These are phyloP conservation scores for Paradisaea rubra DNA, from an alignment of 2,113 vertebrate species.

Conservation along the genomic window DNA sequence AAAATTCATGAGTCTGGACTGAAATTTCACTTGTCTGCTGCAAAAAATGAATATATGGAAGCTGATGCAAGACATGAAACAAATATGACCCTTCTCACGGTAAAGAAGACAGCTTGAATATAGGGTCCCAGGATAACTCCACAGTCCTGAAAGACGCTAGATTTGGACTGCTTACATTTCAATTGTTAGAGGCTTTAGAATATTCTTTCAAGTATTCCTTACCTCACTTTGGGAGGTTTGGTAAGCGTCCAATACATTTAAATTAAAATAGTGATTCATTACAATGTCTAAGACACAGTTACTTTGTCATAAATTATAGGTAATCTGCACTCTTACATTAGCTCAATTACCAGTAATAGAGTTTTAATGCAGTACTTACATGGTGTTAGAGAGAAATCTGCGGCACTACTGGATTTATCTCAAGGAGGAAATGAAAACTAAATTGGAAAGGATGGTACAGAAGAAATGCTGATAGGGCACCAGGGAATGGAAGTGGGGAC, in stretches of 20 bases:
- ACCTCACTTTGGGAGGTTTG: slow-evolving; percentile 44
- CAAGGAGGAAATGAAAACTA: slow-evolving; percentile 40
- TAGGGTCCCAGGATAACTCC: neutral
- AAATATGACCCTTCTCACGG: neutral
- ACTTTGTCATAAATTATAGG: slow-evolving; percentile 73
- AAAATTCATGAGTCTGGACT: neutral
- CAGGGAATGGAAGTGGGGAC: neutral
- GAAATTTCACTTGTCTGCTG: neutral
- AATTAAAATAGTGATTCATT: slow-evolving; percentile 71
- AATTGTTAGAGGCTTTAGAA: slow-evolving; percentile 7
- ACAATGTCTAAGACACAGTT: slow-evolving; percentile 62
- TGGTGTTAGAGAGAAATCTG: slow-evolving; percentile 63
- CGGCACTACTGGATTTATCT: slow-evolving; percentile 52
- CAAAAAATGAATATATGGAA: neutral
- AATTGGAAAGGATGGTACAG: slow-evolving; percentile 34
- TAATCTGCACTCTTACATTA: slow-evolving; percentile 74
- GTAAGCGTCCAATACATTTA: slow-evolving; percentile 63
- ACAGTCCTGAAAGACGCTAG: neutral
- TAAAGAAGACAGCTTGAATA: neutral
- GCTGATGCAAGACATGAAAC: neutral
- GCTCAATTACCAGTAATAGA: slow-evolving; percentile 73
- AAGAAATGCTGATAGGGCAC: neutral
- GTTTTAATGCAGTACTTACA: slow-evolving; percentile 76
- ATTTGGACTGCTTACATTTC: slow-evolving; percentile 15
- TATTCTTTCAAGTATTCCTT: slow-evolving; percentile 25